Conservation (phyloP, 2,113 vertebrate genomes). For the Ceratotherium simum region DNA sequence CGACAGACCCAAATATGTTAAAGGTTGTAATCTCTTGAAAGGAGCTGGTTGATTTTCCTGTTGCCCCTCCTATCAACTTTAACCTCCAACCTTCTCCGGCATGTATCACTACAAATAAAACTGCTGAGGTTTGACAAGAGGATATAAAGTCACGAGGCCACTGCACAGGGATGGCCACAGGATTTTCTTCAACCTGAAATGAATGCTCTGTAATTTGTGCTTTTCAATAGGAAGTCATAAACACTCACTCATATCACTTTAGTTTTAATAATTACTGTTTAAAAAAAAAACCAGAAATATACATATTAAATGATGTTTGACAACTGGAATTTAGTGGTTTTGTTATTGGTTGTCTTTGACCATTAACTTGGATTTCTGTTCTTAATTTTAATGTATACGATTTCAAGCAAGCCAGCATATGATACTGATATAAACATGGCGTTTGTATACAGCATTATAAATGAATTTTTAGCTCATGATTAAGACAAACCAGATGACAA, state of each 20-base stretch:
- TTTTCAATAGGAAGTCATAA: constrained; percentile 90
- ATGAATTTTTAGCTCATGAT: constrained; percentile 92
- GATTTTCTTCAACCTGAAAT: constrained; percentile 88
- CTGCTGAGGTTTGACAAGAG: constrained; percentile 90
- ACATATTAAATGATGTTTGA: constrained; percentile 99
- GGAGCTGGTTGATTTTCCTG: constrained; percentile 92
- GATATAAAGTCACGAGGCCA: constrained; percentile 91
- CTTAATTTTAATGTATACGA: constrained; percentile 91
- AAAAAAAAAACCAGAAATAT: constrained; percentile 84
- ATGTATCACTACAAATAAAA: constrained; percentile 94
- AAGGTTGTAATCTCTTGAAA: constrained; percentile 93
- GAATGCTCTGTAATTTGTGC: constrained; percentile 83
- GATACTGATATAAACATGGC: constrained; percentile 86
- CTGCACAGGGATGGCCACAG: constrained; percentile 87
- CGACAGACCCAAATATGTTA: constrained; percentile 89
- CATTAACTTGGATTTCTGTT: constrained; percentile 95
- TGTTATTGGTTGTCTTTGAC: constrained; percentile 96
- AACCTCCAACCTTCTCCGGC: constrained; percentile 93
- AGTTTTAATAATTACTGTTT: constrained; percentile 95
- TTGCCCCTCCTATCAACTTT: constrained; percentile 95
- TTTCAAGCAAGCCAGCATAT: constrained; percentile 88
- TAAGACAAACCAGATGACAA: constrained; percentile 93
- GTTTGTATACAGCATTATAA: constrained; percentile 88
- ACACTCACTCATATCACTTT: constrained; percentile 89
- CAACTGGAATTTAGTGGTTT: constrained; percentile 95